Evolutionary conservation across 1,140 invertebrate genomes (phyloP).

Genomic region (Neodiprion fabricii): DNA sequence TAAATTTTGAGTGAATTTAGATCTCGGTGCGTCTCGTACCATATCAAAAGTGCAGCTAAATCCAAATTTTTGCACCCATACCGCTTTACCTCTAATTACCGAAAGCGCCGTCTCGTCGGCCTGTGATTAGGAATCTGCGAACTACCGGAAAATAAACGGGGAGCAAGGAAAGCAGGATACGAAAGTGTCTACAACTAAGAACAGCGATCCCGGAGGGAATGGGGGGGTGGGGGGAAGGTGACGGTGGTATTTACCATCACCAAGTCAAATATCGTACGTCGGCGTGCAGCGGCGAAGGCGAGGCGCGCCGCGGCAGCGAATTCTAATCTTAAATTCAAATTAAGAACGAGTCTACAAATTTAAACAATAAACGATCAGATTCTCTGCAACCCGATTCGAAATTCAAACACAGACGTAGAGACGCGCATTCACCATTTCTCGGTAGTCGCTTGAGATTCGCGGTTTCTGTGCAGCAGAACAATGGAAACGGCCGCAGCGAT

Average conservation of each 20-base stretch:
- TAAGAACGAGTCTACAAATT: slow-evolving; percentile 58
- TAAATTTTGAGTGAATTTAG: no score
- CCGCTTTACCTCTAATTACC: no score
- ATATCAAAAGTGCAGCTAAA: no score
- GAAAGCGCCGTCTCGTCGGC: no score
- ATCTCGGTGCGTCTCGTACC: no score
- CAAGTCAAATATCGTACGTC: slow-evolving; percentile 49
- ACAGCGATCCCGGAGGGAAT: neutral
- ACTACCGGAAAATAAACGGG: no score
- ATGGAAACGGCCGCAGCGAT: no score
- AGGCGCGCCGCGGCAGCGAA: slow-evolving; percentile 53
- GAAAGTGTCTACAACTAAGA: neutral
- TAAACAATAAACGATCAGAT: slow-evolving; percentile 59
- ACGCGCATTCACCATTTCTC: neutral
- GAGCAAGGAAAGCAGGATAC: no score
- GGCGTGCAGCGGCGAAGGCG: neutral
- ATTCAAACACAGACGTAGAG: slow-evolving; percentile 55
- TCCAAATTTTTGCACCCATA: no score
- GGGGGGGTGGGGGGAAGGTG: neutral
- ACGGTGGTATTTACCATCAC: slow-evolving; percentile 43
- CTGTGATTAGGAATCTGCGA: no score
- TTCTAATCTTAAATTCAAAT: slow-evolving; percentile 57
- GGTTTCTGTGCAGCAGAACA: no score
- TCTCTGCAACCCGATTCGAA: slow-evolving; percentile 48
- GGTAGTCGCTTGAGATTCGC: no score